phyloP scores from a whole-genome alignment of 2,113 vertebrate species.

The Melanocharis versteri region DNA sequence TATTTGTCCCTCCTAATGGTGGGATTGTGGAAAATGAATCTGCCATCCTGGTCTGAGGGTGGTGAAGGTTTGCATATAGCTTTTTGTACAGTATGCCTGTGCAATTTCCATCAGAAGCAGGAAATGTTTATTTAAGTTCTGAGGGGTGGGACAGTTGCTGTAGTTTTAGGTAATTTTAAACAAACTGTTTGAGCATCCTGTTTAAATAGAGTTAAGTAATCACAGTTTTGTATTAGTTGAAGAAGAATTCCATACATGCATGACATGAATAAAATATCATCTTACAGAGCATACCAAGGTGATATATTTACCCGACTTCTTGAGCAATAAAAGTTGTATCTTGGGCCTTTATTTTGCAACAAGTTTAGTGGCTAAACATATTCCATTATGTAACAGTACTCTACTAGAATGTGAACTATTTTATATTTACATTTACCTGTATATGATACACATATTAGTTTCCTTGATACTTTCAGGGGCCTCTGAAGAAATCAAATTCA shows the following conservation, averaged over 20 bases:
- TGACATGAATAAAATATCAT: conserved; percentile 24
- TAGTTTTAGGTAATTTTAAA: conserved; percentile 85
- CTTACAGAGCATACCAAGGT: not conserved
- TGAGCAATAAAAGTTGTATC: not conserved
- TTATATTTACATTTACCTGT: not conserved
- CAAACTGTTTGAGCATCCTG: conserved; percentile 86
- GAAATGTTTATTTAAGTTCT: conserved; percentile 88
- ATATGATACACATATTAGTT: not conserved
- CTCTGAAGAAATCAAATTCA: not conserved
- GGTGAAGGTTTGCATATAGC: not conserved
- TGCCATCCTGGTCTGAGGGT: not conserved
- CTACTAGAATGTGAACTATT: not conserved
- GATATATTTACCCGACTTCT: not conserved
- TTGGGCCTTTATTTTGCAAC: not conserved
- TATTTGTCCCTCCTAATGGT: not conserved
- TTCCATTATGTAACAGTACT: not conserved
- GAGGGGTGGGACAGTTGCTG: conserved; percentile 80
- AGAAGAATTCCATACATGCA: conserved; percentile 29
- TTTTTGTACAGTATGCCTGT: conserved; percentile 32
- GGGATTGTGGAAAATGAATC: not conserved
- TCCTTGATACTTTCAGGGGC: not conserved
- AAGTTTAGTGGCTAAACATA: not conserved
- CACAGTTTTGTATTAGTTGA: conserved; percentile 35
- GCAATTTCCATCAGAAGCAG: conserved; percentile 79
- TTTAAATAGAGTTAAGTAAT: conserved; percentile 80